These are phyloP conservation scores for Syrrhaptes paradoxus DNA, from an alignment of 2,113 vertebrate species.

Conservation along the genomic window DNA sequence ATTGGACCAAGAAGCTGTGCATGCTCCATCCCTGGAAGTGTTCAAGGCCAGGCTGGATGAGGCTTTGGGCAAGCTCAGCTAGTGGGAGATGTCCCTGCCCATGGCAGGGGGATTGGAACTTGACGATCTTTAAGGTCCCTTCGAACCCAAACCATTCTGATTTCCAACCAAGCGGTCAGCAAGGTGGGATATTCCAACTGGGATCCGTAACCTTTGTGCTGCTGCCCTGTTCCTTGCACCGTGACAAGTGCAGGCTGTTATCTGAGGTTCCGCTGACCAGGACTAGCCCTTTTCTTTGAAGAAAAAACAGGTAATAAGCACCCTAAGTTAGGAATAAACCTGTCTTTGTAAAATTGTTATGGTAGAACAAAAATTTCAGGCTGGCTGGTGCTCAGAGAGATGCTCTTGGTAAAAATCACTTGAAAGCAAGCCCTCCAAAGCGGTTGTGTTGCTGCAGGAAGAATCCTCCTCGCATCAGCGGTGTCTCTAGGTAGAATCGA, in stretches of 20 bases:
- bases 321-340: neutral
- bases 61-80: too few relatives aligned
- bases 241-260: neutral
- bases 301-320: neutral
- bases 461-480: neutral
- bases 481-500: neutral
- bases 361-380: neutral
- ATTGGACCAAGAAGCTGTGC: too few relatives aligned
- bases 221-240: neutral
- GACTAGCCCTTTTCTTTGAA: neutral
- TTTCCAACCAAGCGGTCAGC: accelerated
- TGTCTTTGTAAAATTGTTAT: accelerated
- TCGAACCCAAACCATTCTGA: neutral
- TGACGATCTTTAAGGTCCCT: too few relatives aligned
- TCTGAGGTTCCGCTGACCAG: neutral
- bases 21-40: too few relatives aligned
- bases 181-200: neutral
- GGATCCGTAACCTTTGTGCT: neutral
- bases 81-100: too few relatives aligned
- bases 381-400: neutral
- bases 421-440: neutral
- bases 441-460: neutral
- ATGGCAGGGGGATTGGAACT: too few relatives aligned
- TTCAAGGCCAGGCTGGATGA: too few relatives aligned
- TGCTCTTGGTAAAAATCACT: neutral